phyloP scores from a whole-genome alignment of 2,113 vertebrate genomes.

The Eidolon helvum region DNA sequence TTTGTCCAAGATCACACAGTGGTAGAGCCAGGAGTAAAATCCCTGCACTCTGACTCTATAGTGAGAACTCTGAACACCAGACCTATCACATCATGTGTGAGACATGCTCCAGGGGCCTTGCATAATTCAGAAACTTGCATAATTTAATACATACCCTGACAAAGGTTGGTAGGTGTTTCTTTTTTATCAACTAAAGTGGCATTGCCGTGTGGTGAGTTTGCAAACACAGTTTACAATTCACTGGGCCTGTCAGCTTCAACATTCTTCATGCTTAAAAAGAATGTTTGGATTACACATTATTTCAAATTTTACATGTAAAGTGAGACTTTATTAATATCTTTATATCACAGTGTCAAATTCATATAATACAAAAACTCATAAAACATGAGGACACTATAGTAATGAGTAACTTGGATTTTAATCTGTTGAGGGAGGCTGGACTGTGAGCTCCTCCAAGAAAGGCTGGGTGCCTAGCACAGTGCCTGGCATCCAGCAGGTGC shows the following conservation, averaged over 20 bases:
- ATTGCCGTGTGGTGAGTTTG: neutral
- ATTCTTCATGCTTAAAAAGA: slow-evolving; percentile 46
- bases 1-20: neutral
- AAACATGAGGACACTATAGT: neutral
- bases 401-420: neutral
- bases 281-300: neutral
- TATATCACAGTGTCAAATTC: slow-evolving; percentile 43
- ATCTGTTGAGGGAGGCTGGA: neutral
- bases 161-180: slow-evolving; percentile 1
- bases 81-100: neutral
- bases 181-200: neutral
- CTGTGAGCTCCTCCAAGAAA: neutral
- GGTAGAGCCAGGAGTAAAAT: neutral
- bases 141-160: slow-evolving; percentile 11
- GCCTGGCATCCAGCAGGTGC: neutral
- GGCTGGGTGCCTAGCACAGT: neutral
- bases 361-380: slow-evolving; percentile 26
- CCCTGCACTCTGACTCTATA: accelerated
- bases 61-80: neutral
- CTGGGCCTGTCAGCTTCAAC: neutral
- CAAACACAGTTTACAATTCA: neutral
- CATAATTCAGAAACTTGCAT: neutral
- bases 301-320: slow-evolving; percentile 60
- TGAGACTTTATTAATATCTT: slow-evolving; percentile 64
- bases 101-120: neutral